Evolutionary conservation across 2,888 invertebrate genomes (phyloP), one percentile per base, ranked within the genome.

Genomic region (Cepaea hortensis): DNA sequence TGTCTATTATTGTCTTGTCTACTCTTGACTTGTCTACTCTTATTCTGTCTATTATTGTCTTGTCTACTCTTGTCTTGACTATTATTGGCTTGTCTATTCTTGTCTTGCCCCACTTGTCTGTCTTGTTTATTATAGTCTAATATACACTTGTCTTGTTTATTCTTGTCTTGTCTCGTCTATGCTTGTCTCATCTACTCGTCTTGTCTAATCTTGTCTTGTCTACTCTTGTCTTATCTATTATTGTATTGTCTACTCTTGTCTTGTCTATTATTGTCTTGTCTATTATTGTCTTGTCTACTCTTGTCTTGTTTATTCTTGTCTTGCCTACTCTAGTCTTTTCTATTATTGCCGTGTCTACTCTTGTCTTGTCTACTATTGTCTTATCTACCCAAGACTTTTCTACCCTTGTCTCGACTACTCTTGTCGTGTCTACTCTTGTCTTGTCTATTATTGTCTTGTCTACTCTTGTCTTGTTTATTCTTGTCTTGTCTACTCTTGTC

Each of bases 1-100:
- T 73, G n/a, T 46, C 72, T 55, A 50, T 18, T 46, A 48, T 85
- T 35, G 75, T n/a, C 62, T 50, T 85, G n/a, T 65, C 85, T 85
- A 62, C 70, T 6, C 72, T 70, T 15, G 73, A 6, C 50, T 82
- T 65, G n/a, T n/a, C n/a, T n/a, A n/a, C n/a, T n/a, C n/a, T n/a
- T n/a, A n/a, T n/a, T n/a, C n/a, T n/a, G 35, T 72, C 73, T 48
- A 72, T 13, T 46, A 48, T 46, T 83, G 72, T 50, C 73, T 46
- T 83, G 72, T 72, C 73, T 55, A 72, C 48, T 48, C 73, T 55
- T 83, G 83, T 11, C 73, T 35, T 35, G 35, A 1, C 35, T 35
- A 35, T 1, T 35, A 0, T 35, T 35, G 35, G 0, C 35, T 35
- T 35, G 35, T 35, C 35, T 35, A 35, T 35, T 35, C 35, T 35